phyloP scores from a whole-genome alignment of 2,888 invertebrate species.

The Timema cristinae region DNA sequence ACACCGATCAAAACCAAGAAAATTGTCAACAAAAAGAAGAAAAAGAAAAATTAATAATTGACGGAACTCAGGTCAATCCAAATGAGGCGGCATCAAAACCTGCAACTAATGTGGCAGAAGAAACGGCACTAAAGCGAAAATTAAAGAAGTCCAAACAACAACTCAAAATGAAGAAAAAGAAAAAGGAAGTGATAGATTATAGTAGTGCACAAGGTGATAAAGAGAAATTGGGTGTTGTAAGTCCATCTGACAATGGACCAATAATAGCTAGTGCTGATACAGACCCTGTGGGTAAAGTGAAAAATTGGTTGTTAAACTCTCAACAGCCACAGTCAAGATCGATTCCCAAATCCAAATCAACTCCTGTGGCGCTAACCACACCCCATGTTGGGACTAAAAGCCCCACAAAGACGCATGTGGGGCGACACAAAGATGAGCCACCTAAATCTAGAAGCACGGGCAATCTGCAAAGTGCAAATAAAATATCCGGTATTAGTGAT shows the following conservation, averaged over 20 bases:
- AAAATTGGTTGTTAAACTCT: slow-evolving; percentile 77
- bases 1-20: slow-evolving; percentile 40
- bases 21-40: slow-evolving; percentile 39
- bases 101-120: slow-evolving; percentile 38
- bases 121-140: slow-evolving; percentile 51
- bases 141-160: slow-evolving; percentile 40
- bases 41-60: slow-evolving; percentile 42
- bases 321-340: slow-evolving; percentile 45
- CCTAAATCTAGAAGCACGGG: slow-evolving; percentile 66
- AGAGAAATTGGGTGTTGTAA: slow-evolving; percentile 11
- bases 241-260: slow-evolving; percentile 14
- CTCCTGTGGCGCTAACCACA: slow-evolving; percentile 64
- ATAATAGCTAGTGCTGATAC: slow-evolving; percentile 12
- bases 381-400: slow-evolving; percentile 18
- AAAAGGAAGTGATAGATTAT: slow-evolving; percentile 72
- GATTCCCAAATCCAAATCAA: slow-evolving; percentile 79
- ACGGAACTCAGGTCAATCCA: not conserved
- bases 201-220: slow-evolving; percentile 57
- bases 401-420: not conserved
- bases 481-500: slow-evolving; percentile 27
- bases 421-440: slow-evolving; percentile 11
- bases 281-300: slow-evolving; percentile 71
- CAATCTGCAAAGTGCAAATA: slow-evolving; percentile 57
- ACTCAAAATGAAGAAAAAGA: slow-evolving; percentile 43
- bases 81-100: slow-evolving; percentile 13